Conservation (phyloP, 2,113 vertebrate species). For the Antechinus flavipes region DNA sequence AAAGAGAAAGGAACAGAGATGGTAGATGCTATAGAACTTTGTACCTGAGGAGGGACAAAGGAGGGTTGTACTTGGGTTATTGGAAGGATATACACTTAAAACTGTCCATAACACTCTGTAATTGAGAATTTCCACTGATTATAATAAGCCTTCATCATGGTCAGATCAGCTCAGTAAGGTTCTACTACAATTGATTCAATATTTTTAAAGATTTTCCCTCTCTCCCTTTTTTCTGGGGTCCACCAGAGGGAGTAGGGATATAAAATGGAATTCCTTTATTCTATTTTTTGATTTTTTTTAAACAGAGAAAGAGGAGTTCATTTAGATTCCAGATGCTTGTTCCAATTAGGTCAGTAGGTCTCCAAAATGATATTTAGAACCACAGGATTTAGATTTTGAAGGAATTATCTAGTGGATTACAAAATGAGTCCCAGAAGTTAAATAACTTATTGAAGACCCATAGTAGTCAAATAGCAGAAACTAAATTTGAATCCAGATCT, state of each 20-base stretch:
- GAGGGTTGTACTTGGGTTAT: neutral
- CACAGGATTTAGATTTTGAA: neutral
- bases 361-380: neutral
- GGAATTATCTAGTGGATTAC: neutral
- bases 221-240: neutral
- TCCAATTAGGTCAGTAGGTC: neutral
- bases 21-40: neutral
- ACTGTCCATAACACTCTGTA: neutral
- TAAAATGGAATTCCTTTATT: neutral
- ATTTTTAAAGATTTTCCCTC: neutral
- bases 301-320: neutral
- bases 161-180: neutral
- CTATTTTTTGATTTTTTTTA: neutral
- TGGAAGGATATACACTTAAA: neutral
- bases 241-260: neutral
- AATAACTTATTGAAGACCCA: neutral
- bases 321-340: neutral
- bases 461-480: neutral
- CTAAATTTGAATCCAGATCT: neutral
- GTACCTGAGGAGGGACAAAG: neutral
- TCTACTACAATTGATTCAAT: neutral
- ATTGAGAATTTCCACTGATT: neutral
- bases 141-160: neutral
- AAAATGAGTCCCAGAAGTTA: neutral
- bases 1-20: neutral